Conservation (phyloP, 2,797 vertebrate species). For the Sebastes matsubarae region DNA sequence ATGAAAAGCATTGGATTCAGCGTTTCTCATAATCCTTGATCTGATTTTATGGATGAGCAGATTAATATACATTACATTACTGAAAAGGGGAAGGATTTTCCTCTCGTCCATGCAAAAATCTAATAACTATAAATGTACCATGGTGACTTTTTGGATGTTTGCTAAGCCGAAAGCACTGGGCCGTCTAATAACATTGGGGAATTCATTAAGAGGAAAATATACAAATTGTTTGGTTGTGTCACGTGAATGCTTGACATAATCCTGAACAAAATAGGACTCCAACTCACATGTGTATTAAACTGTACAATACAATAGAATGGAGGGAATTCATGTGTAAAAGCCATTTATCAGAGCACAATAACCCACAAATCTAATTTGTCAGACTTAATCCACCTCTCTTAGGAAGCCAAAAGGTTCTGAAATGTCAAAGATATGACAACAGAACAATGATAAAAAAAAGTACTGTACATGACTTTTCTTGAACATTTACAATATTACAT, state of each 20-base stretch:
- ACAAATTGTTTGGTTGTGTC: constrained; percentile 30
- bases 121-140: constrained; percentile 67
- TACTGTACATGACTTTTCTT: neutral
- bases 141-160: constrained; percentile 54
- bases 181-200: constrained; percentile 34
- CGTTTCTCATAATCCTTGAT: constrained; percentile 71
- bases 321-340: neutral
- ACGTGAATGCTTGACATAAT: constrained; percentile 25
- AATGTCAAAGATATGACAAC: neutral
- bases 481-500: too few relatives aligned
- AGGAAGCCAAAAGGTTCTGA: neutral
- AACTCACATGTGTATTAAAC: neutral
- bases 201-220: constrained; percentile 37
- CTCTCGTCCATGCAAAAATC: constrained; percentile 49
- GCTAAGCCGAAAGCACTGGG: constrained; percentile 17
- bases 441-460: neutral
- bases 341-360: neutral
- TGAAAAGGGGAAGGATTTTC: constrained; percentile 35
- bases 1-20: constrained; percentile 70
- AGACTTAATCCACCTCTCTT: neutral
- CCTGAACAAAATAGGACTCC: constrained; percentile 3
- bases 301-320: neutral
- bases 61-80: constrained; percentile 68
- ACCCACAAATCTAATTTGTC: neutral
- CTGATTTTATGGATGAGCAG: constrained; percentile 75